Percentiles rank a stretch among this genome's conserved stretches.
phyloP scores from a whole-genome alignment of 2,888 invertebrate genomes.

The Cephus rjabovi region DNA sequence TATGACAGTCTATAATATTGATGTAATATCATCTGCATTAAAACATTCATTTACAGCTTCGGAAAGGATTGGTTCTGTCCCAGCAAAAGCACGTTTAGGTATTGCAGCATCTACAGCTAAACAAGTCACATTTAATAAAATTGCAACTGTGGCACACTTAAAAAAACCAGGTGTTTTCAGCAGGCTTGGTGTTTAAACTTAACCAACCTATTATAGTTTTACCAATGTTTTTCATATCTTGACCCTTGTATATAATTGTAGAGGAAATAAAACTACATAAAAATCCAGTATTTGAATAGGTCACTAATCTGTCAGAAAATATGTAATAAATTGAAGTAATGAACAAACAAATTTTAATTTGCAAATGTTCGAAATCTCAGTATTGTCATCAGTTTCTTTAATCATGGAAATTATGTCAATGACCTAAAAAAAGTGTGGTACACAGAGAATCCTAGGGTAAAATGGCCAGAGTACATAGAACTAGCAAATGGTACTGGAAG shows the following conservation, averaged over 20 bases:
- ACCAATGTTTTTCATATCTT: neutral
- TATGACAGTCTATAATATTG: neutral
- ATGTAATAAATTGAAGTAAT: neutral
- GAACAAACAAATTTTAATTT: neutral
- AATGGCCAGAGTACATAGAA: no score
- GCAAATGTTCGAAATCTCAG: neutral
- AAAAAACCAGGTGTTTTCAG: constrained; percentile 61
- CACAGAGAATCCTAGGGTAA: neutral
- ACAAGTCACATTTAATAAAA: constrained; percentile 62
- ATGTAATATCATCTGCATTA: neutral
- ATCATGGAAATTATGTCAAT: neutral
- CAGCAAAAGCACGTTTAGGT: constrained; percentile 62
- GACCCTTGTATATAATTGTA: neutral
- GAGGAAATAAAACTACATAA: neutral
- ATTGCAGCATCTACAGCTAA: constrained; percentile 38
- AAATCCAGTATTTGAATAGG: neutral
- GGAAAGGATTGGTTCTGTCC: constrained; percentile 48
- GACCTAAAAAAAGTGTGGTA: neutral
- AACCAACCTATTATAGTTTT: neutral
- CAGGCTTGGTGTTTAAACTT: constrained; percentile 54
- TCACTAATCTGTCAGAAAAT: neutral
- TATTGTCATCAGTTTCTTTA: neutral
- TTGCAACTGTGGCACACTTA: constrained; percentile 50
- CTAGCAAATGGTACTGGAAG: no score
- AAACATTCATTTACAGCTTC: constrained; percentile 49